Base-by-base conservation (phyloP, 2,888 invertebrate genomes). In the Spisula subtruncata region DNA sequence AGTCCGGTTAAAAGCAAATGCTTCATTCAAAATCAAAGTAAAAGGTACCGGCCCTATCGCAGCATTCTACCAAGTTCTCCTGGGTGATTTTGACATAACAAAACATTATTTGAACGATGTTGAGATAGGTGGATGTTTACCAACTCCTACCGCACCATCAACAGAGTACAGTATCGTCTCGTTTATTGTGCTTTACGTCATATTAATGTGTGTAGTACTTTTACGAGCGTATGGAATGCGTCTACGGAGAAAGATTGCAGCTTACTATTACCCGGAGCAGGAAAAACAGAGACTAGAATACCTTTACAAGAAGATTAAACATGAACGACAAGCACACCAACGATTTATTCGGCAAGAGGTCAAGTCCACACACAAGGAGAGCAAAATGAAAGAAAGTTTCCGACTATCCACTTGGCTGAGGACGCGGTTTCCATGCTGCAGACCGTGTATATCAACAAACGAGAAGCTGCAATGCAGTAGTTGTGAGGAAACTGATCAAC, bases 211-310 rank as follows among this genome's bases (percentile, higher is more conserved):
- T 10, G 85, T 93, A 12, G 89, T 94, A 35, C 32, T 93, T 1
- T 66, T 93, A 48, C 90, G 92, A 16, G 93, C 90, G 25, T 94
- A 93, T 75, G 93, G 93, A 4, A 86, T 92, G 86, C 87, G 94
- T 0, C 54, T 92, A 0, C 66, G 94, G 14, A 71, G 94, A 18
- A 92, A 92, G 48, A 93, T 94, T 32, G 88, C 92, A 14, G 92
- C 94, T 16, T 92, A 89, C 48, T 93, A 91, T 80, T 94, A 92
- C 81, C 93, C 94, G 20, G 92, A 90, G 85, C 92, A 92, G 81
- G 94, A 94, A 86, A 20, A 51, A 4, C 88, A 88, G 12, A 79
- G 94, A 80, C 84, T 90, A 51, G 85, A 89, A 56, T 93, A 90
- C 60, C 91, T 94, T 8, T 92, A 93, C 46, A 93, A 93, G 85